Percentiles rank a stretch among this genome's conserved stretches.
Conservation (phyloP, 2,797 vertebrate genomes). For the Melanotaenia pygmaea region DNA sequence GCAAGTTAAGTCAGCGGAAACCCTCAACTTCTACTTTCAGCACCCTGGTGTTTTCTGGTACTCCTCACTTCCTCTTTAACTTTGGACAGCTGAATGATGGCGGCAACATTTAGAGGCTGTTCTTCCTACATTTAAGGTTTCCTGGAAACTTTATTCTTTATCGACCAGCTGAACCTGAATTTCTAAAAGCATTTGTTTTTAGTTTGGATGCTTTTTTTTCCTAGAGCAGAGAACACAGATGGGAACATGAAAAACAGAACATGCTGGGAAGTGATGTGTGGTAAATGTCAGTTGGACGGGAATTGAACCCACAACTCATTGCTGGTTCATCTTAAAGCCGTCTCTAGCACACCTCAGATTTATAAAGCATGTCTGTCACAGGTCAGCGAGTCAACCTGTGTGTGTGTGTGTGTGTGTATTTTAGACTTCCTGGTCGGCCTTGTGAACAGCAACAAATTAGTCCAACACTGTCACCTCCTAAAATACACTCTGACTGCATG, state of each 20-base stretch:
- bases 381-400: slow-evolving; percentile 32
- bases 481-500: slow-evolving; percentile 79
- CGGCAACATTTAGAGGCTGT: not conserved
- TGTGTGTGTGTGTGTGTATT: slow-evolving; percentile 4
- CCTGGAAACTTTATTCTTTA: slow-evolving; percentile 18
- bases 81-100: not conserved
- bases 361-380: slow-evolving; percentile 20
- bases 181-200: not conserved
- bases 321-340: not conserved
- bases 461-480: slow-evolving; percentile 69
- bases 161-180: not conserved
- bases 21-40: slow-evolving; percentile 65
- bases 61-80: slow-evolving; percentile 64
- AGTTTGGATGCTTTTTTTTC: not conserved
- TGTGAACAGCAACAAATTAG: slow-evolving; percentile 51
- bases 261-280: not conserved
- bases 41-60: slow-evolving; percentile 22
- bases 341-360: slow-evolving; percentile 1
- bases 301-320: not conserved
- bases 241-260: not conserved
- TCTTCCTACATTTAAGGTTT: slow-evolving; percentile 13
- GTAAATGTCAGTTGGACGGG: not conserved
- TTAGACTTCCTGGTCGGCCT: slow-evolving; percentile 11
- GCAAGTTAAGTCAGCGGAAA: slow-evolving; percentile 50
- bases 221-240: not conserved